Evolutionary conservation across 1,140 invertebrate species (phyloP).

Genomic region (Lineus longissimus): DNA sequence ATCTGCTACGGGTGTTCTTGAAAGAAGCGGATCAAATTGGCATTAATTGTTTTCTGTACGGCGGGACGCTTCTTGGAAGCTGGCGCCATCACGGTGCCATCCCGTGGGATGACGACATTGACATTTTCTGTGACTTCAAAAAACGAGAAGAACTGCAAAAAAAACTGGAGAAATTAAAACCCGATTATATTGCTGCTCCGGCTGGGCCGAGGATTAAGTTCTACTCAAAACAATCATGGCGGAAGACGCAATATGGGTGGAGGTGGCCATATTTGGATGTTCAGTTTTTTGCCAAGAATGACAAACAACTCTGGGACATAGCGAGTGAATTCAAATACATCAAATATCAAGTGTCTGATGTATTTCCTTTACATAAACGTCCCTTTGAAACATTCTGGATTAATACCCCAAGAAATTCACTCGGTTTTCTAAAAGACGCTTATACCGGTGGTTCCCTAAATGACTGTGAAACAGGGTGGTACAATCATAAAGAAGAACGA

Average conservation of each 20-base stretch:
- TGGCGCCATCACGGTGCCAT: conserved; percentile 23
- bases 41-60: conserved; percentile 13
- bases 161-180: no score
- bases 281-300: conserved; percentile 23
- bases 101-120: conserved; percentile 28
- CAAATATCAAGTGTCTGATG: conserved; percentile 7
- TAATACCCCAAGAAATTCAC: conserved; percentile 10
- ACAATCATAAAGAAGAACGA: conserved; percentile 10
- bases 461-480: conserved; percentile 13
- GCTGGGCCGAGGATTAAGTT: no score
- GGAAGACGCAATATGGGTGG: background rate
- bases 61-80: conserved; percentile 21
- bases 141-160: background rate
- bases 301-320: conserved; percentile 19
- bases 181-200: no score
- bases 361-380: conserved; percentile 17
- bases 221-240: no score
- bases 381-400: conserved; percentile 16
- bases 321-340: conserved; percentile 7
- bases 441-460: background rate
- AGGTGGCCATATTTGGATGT: conserved; percentile 28
- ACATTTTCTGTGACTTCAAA: conserved; percentile 9
- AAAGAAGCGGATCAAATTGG: no score
- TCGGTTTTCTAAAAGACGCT: background rate
- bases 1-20: no score